phyloP scores from a whole-genome alignment of 2,888 invertebrate genomes.

The Eupithecia subumbrata region DNA sequence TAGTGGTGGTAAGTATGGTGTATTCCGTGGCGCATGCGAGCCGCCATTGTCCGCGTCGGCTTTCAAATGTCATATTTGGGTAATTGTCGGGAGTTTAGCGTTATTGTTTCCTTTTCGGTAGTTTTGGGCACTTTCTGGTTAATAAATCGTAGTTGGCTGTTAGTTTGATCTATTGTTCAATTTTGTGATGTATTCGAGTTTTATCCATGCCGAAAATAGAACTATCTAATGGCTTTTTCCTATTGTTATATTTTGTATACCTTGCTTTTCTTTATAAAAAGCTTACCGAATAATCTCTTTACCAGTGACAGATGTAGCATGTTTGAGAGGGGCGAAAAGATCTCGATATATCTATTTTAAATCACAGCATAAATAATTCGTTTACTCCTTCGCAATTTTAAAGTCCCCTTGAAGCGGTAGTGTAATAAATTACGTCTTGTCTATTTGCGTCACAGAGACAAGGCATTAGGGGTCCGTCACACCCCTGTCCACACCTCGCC shows the following conservation, averaged over 20 bases:
- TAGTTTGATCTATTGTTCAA: slow-evolving; percentile 17
- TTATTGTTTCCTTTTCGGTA: slow-evolving; percentile 24
- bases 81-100: slow-evolving; percentile 25
- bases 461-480: slow-evolving; percentile 48
- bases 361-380: slow-evolving; percentile 11
- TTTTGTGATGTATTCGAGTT: slow-evolving; percentile 2
- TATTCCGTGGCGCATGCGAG: neutral
- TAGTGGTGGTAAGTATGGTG: neutral
- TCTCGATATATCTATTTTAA: slow-evolving; percentile 14
- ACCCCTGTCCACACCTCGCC: slow-evolving; percentile 45
- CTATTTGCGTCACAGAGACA: slow-evolving; percentile 39
- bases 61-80: slow-evolving; percentile 30
- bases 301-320: neutral
- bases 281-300: neutral
- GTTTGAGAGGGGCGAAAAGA: neutral
- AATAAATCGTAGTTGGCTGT: slow-evolving; percentile 24
- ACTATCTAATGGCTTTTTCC: neutral
- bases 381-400: slow-evolving; percentile 10
- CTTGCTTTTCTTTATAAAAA: neutral
- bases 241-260: neutral
- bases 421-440: slow-evolving; percentile 37
- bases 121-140: slow-evolving; percentile 19
- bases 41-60: slow-evolving; percentile 20
- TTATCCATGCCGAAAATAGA: neutral
- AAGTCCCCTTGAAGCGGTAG: slow-evolving; percentile 9